Conservation (phyloP, 2,888 invertebrate genomes). For the Protonemura montana region DNA sequence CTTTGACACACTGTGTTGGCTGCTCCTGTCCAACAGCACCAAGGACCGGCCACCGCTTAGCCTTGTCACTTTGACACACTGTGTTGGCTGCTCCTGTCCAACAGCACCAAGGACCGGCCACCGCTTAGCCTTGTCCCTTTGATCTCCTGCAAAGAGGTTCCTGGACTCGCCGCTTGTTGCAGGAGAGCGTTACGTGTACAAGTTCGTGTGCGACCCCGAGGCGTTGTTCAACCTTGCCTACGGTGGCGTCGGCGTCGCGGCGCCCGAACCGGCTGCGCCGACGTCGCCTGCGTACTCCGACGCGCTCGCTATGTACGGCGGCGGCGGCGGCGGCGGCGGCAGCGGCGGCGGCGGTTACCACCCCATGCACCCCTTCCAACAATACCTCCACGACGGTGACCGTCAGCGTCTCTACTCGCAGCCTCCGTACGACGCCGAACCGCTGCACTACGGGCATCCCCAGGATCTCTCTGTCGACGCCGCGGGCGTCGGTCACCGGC, state of each 20-base stretch:
- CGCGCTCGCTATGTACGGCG: conserved; percentile 49
- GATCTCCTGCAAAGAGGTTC: too few species aligned
- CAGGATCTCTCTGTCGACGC: conserved; percentile 46
- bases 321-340: conserved; percentile 42
- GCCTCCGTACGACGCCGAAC: conserved; percentile 41
- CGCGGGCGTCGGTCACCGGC: not conserved
- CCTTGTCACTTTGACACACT: not conserved
- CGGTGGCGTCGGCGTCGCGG: conserved; percentile 53
- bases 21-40: not conserved
- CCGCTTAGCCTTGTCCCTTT: too few species aligned
- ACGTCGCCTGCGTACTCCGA: conserved; percentile 45
- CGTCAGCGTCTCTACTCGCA: conserved; percentile 36
- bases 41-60: too few species aligned
- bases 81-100: not conserved
- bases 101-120: not conserved
- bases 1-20: not conserved
- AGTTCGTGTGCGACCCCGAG: conserved; percentile 95
- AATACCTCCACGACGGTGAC: conserved; percentile 42
- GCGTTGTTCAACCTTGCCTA: conserved; percentile 87
- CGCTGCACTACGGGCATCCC: conserved; percentile 21
- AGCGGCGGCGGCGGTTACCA: conserved; percentile 39
- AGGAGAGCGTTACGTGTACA: conserved; percentile 96
- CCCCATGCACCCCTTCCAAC: conserved; percentile 48
- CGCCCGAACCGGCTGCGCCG: conserved; percentile 10
- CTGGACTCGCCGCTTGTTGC: conserved; percentile 44